Conservation (phyloP, 2,113 vertebrate genomes). For the Solea senegalensis region DNA sequence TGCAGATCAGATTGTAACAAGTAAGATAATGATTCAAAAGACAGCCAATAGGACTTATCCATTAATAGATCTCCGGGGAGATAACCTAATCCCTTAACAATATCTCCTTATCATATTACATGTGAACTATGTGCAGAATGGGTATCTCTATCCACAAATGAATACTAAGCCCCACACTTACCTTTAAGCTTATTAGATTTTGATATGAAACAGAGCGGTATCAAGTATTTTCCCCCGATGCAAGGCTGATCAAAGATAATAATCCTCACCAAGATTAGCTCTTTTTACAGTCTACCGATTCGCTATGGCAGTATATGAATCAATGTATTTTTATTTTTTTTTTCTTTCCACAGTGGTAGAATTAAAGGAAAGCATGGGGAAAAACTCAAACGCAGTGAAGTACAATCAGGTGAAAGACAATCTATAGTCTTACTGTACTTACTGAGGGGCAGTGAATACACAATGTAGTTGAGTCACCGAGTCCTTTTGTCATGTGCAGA, state of each 20-base stretch:
- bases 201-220: conserved; percentile 71
- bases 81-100: conserved; percentile 81
- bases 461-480: conserved; percentile 63
- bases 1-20: conserved; percentile 57
- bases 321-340: conserved; percentile 9
- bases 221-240: conserved; percentile 66
- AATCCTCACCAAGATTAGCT: conserved; percentile 64
- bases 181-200: conserved; percentile 80
- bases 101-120: conserved; percentile 81
- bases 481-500: conserved; percentile 62
- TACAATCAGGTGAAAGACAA: not conserved
- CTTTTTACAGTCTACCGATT: conserved; percentile 55
- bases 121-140: conserved; percentile 78
- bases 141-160: conserved; percentile 71
- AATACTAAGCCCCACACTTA: conserved; percentile 73
- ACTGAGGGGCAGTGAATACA: conserved; percentile 50
- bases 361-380: conserved; percentile 18
- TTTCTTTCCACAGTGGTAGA: not conserved
- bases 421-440: conserved; percentile 17
- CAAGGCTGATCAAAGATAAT: conserved; percentile 68
- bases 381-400: conserved; percentile 9
- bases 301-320: conserved; percentile 11
- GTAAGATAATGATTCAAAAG: conserved; percentile 75
- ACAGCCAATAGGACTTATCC: conserved; percentile 69
- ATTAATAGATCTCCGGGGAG: conserved; percentile 78